phyloP scores from a whole-genome alignment of 2,113 vertebrate genomes.

The Morone chrysops region DNA sequence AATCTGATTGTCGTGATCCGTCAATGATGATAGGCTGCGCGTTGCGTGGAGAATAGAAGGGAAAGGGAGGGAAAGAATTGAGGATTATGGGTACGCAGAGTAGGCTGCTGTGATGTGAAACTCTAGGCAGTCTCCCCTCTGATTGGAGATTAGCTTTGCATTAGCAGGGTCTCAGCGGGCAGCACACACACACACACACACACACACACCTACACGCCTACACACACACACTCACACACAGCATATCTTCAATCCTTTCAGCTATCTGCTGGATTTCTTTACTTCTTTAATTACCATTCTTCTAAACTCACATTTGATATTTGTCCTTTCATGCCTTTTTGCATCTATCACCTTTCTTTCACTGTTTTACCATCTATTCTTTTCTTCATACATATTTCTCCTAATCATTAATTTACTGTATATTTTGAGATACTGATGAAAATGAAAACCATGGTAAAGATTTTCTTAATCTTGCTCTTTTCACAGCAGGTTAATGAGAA shows the following conservation, averaged over 20 bases:
- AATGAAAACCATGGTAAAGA: background rate
- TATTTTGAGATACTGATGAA: background rate
- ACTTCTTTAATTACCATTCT: slow-evolving; percentile 13
- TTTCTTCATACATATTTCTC: background rate
- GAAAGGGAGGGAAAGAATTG: slow-evolving; percentile 11
- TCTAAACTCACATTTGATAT: background rate
- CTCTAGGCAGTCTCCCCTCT: slow-evolving; percentile 20
- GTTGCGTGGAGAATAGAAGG: slow-evolving; percentile 13
- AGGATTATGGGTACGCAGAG: slow-evolving; percentile 30
- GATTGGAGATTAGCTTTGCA: slow-evolving; percentile 38
- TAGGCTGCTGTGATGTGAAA: slow-evolving; percentile 32
- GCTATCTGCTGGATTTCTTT: background rate
- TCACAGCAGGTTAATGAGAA: background rate
- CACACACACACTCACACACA: no score
- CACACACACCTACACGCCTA: background rate
- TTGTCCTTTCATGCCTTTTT: background rate
- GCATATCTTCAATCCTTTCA: background rate
- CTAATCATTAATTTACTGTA: background rate
- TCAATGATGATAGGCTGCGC: slow-evolving; percentile 11
- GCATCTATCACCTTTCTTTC: background rate
- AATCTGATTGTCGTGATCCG: slow-evolving; percentile 12
- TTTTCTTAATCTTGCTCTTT: background rate
- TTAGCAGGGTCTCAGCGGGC: slow-evolving; percentile 25
- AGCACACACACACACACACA: background rate
- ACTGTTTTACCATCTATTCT: background rate